Conservation (phyloP, 1,140 invertebrate species). For the Matsumurasca onukii region DNA sequence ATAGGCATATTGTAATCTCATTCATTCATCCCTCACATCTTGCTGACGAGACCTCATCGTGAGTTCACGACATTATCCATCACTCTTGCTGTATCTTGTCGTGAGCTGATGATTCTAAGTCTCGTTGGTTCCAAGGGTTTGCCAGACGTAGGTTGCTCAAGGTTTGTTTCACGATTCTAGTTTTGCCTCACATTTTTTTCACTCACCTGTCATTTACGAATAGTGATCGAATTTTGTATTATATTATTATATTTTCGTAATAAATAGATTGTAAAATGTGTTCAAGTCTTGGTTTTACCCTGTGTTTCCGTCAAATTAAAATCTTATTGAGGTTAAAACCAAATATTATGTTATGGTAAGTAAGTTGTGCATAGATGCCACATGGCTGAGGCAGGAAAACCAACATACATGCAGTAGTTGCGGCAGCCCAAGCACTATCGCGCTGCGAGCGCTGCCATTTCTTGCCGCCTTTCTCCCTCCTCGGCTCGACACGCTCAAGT, state of each 20-base stretch:
- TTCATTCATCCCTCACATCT: conserved; percentile 7
- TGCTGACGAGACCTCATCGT: neutral
- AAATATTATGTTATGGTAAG: too few relatives aligned
- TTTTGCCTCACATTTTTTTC: neutral
- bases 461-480: too few relatives aligned
- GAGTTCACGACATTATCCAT: too few relatives aligned
- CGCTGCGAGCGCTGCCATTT: too few relatives aligned
- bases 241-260: conserved; percentile 43
- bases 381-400: too few relatives aligned
- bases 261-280: conserved; percentile 35
- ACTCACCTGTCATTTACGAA: conserved; percentile 28
- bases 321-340: too few relatives aligned
- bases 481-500: too few relatives aligned
- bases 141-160: conserved; percentile 12
- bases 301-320: too few relatives aligned
- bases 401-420: too few relatives aligned
- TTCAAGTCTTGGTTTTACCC: neutral
- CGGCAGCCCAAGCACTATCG: too few relatives aligned
- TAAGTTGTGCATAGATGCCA: too few relatives aligned
- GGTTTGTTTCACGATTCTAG: conserved; percentile 3
- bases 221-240: conserved; percentile 40
- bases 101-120: conserved; percentile 19
- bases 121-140: conserved; percentile 15
- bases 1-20: conserved; percentile 6
- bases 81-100: too few relatives aligned